Evolutionary conservation across 2,797 vertebrate genomes (phyloP), one percentile per base, ranked within the genome.

Genomic region (Pelobates cultripes): DNA sequence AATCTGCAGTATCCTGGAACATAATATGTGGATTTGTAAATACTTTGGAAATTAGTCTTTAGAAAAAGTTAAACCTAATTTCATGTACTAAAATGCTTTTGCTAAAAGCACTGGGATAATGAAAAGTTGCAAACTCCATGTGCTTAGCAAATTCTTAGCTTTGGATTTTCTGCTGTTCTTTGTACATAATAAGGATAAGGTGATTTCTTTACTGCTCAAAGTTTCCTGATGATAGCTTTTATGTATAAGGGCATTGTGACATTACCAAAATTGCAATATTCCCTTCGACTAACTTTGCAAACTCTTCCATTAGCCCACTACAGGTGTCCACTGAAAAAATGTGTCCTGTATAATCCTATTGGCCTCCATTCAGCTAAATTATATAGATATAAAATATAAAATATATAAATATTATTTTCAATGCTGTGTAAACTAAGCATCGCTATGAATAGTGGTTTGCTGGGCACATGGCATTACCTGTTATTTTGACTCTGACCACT

Each of bases 41-140:
- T 47, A 40, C 45, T 75, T 55, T 45, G 75, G 75, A 82, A 73
- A 68, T 45, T 17, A 67, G 28, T 51, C 5, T 51, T 5, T 14
- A 61, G 14, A 15, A 61, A 43, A 75, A 47, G 69, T 70, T 53
- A 51, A 51, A 51, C 5, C 5, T 10, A 10, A 51, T 51, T 51
- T 78, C 61, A 83, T 78, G 64, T 68, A 55, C 53, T 70, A 28
- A 68, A 75, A 68, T 14, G 28, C 28, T 63, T 68, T 42, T 68
- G 70, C 55, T 83, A 70, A 83, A 78, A 83, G 81, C 71, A 43
- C 60, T 5, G 64, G n/a, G 70, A 70, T 75, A 73, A 74, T 64
- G 76, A 70, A 78, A 68, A 83, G 51, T 75, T 78, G 75, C 81
- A 73, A 83, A 43, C 76, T 70, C 44, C 10, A 55, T 17, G 57